Conservation (phyloP, 1,140 invertebrate genomes). For the Hylyphantes graminicola region DNA sequence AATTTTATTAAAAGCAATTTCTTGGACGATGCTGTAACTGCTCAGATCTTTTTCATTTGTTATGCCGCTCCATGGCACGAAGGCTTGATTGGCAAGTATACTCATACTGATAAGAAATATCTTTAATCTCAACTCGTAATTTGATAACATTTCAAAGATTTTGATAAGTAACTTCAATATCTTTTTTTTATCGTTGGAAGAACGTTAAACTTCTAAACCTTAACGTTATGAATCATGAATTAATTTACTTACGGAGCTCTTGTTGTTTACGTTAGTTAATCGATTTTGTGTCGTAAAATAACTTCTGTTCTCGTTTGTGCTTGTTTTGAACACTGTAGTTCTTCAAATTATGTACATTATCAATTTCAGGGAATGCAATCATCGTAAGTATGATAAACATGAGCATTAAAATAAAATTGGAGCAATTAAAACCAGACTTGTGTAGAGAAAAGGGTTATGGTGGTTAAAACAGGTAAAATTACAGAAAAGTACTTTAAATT, state of each 20-base stretch:
- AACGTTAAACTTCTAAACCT: too few relatives aligned
- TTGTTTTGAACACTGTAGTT: neutral
- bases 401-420: too few relatives aligned
- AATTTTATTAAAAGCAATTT: slow-evolving; percentile 1
- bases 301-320: neutral
- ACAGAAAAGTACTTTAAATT: too few relatives aligned
- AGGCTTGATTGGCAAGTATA: slow-evolving; percentile 52
- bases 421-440: too few relatives aligned
- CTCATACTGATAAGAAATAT: slow-evolving; percentile 15
- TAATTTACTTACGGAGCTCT: neutral
- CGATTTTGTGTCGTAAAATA: neutral
- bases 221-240: neutral
- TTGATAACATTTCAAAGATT: slow-evolving; percentile 25
- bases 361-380: too few relatives aligned
- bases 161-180: neutral
- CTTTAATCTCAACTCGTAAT: slow-evolving; percentile 38
- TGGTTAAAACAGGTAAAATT: too few relatives aligned
- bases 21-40: slow-evolving; percentile 9
- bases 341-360: too few relatives aligned
- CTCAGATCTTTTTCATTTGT: slow-evolving; percentile 23
- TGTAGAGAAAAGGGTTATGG: too few relatives aligned
- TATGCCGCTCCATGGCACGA: slow-evolving; percentile 55
- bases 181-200: too few relatives aligned
- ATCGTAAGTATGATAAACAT: too few relatives aligned
- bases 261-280: neutral